Percentiles rank a stretch among this genome's conserved stretches.
These are phyloP conservation scores for Lutjanus argentimaculatus DNA, from an alignment of 2,797 vertebrate genomes.

Conservation along the genomic window DNA sequence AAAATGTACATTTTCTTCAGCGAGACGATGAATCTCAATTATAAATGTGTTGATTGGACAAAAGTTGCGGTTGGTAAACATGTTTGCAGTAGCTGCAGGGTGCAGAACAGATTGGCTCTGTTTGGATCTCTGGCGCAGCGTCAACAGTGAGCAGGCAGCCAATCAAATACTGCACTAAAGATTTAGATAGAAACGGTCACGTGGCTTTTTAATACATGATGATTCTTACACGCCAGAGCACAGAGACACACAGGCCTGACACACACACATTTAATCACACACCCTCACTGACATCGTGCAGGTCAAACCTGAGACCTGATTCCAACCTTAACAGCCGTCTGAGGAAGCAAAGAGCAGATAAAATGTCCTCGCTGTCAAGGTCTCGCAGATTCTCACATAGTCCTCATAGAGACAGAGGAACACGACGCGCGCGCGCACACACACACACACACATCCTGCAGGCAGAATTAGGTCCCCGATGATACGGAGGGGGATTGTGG, in stretches of 20 bases:
- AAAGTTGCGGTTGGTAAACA: not conserved
- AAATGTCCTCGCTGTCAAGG: not conserved
- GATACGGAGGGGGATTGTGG: constrained; percentile 2
- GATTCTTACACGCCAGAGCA: not conserved
- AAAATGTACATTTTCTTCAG: not conserved
- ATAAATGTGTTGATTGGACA: constrained; percentile 1
- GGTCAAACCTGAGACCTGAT: not conserved
- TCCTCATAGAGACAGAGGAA: not conserved
- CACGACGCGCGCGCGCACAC: not conserved
- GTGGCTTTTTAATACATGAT: not conserved
- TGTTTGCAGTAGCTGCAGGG: constrained; percentile 21
- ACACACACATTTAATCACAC: not conserved
- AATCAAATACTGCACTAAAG: not conserved
- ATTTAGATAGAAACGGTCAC: not conserved
- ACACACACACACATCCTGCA: constrained; percentile 29
- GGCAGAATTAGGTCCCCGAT: constrained; percentile 44
- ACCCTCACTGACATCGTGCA: not conserved
- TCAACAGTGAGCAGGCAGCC: not conserved
- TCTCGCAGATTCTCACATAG: not conserved
- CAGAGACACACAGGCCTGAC: not conserved
- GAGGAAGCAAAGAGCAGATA: not conserved
- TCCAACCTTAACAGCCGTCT: no score
- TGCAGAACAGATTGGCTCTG: not conserved
- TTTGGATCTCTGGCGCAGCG: not conserved
- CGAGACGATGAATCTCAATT: constrained; percentile 1